phyloP scores from a whole-genome alignment of 2,888 invertebrate species.

The Xylota segnis region DNA sequence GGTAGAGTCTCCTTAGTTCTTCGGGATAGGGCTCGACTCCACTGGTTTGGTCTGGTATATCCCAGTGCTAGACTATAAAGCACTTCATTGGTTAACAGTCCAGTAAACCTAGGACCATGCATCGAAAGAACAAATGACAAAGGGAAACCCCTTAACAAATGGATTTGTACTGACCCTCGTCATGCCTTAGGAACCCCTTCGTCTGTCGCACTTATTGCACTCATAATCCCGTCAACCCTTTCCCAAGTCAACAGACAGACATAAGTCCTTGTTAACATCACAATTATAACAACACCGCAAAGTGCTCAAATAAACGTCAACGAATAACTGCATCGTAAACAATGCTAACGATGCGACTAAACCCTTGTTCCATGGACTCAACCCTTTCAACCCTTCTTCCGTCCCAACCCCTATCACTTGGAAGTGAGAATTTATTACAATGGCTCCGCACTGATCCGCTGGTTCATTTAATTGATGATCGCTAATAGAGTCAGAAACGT shows the following conservation, averaged over 20 bases:
- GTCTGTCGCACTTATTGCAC: background rate
- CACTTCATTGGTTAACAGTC: too few species aligned
- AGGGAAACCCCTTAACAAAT: too few species aligned
- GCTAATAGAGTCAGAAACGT: slow-evolving; percentile 62
- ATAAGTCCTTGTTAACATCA: slow-evolving; percentile 49
- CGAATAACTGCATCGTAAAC: slow-evolving; percentile 67
- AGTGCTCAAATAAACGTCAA: slow-evolving; percentile 54
- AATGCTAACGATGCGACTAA: slow-evolving; percentile 36
- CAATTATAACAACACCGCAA: slow-evolving; percentile 62
- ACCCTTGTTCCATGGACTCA: slow-evolving; percentile 37
- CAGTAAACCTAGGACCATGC: too few species aligned
- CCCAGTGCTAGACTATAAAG: too few species aligned
- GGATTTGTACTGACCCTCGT: background rate
- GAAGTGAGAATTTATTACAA: slow-evolving; percentile 59
- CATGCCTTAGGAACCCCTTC: background rate
- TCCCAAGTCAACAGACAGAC: background rate
- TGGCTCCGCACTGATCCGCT: slow-evolving; percentile 47
- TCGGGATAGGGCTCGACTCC: too few species aligned
- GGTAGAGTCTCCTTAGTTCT: too few species aligned
- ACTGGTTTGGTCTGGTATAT: too few species aligned
- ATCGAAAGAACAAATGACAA: too few species aligned
- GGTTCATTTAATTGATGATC: slow-evolving; percentile 59
- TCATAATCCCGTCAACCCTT: slow-evolving; percentile 58
- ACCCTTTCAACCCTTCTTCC: slow-evolving; percentile 54
- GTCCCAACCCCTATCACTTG: slow-evolving; percentile 1